These are phyloP conservation scores for Lingula anatina DNA, from an alignment of 2,888 invertebrate species.

Conservation along the genomic window DNA sequence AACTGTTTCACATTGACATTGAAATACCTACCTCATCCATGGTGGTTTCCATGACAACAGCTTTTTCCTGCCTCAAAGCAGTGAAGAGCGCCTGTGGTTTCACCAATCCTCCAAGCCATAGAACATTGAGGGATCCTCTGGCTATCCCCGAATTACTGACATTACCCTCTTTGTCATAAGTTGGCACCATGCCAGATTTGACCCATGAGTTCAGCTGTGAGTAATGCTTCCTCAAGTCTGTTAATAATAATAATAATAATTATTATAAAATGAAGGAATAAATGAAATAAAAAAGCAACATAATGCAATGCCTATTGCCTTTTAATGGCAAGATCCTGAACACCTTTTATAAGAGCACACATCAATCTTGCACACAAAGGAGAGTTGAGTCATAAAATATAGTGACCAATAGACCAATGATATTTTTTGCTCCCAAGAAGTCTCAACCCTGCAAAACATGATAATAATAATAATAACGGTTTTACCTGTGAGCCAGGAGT, in stretches of 20 bases:
- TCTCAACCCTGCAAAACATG: too few species aligned
- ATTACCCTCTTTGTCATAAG: conserved; percentile 16
- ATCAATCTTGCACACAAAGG: too few species aligned
- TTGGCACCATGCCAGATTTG: conserved; percentile 40
- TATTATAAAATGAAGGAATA: too few species aligned
- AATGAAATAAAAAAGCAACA: too few species aligned
- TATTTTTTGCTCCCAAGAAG: too few species aligned
- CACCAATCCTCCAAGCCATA: conserved; percentile 49
- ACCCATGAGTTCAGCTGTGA: conserved; percentile 40
- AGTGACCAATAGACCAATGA: too few species aligned
- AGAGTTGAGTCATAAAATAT: too few species aligned
- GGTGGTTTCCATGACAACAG: conserved; percentile 28
- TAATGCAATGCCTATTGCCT: too few species aligned
- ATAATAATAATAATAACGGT: too few species aligned
- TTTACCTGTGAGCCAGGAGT: conserved; percentile 44
- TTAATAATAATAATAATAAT: background rate
- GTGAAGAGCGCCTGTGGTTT: conserved; percentile 43
- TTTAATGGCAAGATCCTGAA: too few species aligned
- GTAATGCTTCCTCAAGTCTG: conserved; percentile 39
- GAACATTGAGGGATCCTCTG: conserved; percentile 30
- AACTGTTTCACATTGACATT: too few species aligned
- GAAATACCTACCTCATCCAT: conserved; percentile 42
- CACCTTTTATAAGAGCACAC: too few species aligned
- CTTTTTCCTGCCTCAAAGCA: conserved; percentile 42
- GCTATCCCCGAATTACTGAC: conserved; percentile 21